Base-by-base conservation (phyloP, 2,888 invertebrate species). In the Chydorus sphaericus region DNA sequence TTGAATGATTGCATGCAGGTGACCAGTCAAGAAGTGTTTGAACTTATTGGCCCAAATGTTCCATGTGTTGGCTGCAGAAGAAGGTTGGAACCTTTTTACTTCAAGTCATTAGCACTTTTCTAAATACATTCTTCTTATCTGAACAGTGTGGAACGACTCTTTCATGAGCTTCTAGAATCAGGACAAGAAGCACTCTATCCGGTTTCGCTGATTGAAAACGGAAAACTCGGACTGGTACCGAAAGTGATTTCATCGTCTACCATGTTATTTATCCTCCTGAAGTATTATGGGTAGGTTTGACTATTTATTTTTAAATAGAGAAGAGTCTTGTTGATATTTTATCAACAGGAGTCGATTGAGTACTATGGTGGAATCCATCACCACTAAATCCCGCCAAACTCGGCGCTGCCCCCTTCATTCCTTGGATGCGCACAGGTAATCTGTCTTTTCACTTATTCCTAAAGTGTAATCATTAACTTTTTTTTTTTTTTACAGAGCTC, bases 1-100 rank as follows among this genome's bases (percentile, higher is more conserved):
- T 73, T 88, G 48, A 81, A 81, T 66, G 75, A 79, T 62, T 87
- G 90, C 18, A 78, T 92, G 63, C 80, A 84, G 75, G 88, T 91
- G 56, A 82, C 84, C 56, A 83, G 82, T 65, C 79, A 82, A 63
- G 86, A 88, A 72, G 81, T 92, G 65, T 77, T 88, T 67, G 80
- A 82, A 65, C 83, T 90, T 65, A 75, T 93, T 61, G 83, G 88
- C 73, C 88, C 91, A 74, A 83, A 85, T 70, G 88, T 93, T 66
- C 90, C 91, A 61, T 93, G 93, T 75, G 89, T 93, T 66, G 92
- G 93, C 60, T 93, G 93, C 73, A 77, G 92, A 62, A 78, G 88
- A 76, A 88, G 88, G 89, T 87, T 75, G 64, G 62, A 49, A 48
- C 38, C 48, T 33, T 51, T 39, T 54, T 48, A 49, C 55, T 28